Evolutionary conservation across 2,113 vertebrate species (phyloP).

Genomic region (Nanorana parkeri): DNA sequence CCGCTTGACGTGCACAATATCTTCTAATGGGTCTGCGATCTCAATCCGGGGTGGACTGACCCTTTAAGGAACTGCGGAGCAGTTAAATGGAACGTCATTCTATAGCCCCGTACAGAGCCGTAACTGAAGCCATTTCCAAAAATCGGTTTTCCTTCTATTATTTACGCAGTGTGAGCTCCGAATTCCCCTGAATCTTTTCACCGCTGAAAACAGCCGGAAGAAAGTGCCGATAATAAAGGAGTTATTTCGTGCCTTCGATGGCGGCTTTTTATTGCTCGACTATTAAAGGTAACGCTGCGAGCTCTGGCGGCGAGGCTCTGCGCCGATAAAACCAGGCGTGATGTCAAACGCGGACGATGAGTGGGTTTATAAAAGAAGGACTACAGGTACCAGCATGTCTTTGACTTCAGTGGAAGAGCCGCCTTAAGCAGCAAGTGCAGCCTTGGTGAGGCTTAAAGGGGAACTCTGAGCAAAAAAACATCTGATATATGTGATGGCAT

Average conservation of each 20-base stretch:
- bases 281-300: neutral
- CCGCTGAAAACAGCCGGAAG: neutral
- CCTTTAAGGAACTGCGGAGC: too few species aligned
- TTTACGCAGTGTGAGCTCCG: neutral
- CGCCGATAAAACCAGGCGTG: too few species aligned
- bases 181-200: neutral
- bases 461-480: too few species aligned
- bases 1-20: too few species aligned
- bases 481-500: too few species aligned
- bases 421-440: too few species aligned
- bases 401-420: neutral
- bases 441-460: too few species aligned
- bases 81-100: neutral
- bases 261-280: neutral
- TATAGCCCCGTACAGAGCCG: neutral
- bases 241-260: neutral
- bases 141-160: neutral
- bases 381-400: neutral
- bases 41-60: too few species aligned
- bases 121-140: neutral
- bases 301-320: too few species aligned
- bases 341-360: neutral
- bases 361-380: neutral
- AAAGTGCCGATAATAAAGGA: constrained; percentile 2
- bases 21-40: too few species aligned